A percentile compares a stretch with the other conserved stretches of the same genome.
Conservation (phyloP, 2,797 vertebrate species). For the Sebastes paucispinis region DNA sequence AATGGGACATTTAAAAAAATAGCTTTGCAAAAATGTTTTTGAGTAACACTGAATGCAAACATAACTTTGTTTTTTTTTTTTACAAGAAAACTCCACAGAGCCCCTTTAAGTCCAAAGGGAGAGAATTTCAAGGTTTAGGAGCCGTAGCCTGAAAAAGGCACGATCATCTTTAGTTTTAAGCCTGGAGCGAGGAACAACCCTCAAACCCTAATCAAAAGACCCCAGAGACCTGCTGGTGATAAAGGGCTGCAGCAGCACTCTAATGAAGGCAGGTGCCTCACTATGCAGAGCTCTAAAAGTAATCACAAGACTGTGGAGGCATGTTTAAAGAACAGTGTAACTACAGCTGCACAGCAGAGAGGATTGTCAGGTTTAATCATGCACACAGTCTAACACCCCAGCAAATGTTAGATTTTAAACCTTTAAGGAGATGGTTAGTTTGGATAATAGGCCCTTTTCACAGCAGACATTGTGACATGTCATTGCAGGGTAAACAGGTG, state of each 20-base stretch:
- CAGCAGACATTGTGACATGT: not conserved
- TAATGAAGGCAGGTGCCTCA: not conserved
- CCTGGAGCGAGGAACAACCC: not conserved
- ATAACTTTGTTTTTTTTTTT: not conserved
- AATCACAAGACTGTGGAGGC: not conserved
- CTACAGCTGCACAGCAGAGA: not conserved
- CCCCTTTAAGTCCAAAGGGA: not conserved
- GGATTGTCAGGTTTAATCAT: not conserved
- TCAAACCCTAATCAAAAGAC: constrained; percentile 11
- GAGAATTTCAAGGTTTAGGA: not conserved
- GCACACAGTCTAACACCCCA: not conserved
- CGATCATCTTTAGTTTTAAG: not conserved
- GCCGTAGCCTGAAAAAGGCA: not conserved
- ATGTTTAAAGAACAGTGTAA: not conserved
- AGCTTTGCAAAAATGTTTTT: not conserved
- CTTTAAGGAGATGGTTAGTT: not conserved
- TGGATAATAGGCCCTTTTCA: not conserved
- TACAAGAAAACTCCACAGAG: no score
- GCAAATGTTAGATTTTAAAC: not conserved
- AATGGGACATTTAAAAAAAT: not conserved
- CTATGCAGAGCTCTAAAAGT: not conserved
- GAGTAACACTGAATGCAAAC: not conserved
- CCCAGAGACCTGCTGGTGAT: not conserved
- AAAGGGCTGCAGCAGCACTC: constrained; percentile 1
- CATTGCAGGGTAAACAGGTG: not conserved